These are phyloP conservation scores for Eledona agricola DNA, from an alignment of 2,888 invertebrate species.

Conservation along the genomic window DNA sequence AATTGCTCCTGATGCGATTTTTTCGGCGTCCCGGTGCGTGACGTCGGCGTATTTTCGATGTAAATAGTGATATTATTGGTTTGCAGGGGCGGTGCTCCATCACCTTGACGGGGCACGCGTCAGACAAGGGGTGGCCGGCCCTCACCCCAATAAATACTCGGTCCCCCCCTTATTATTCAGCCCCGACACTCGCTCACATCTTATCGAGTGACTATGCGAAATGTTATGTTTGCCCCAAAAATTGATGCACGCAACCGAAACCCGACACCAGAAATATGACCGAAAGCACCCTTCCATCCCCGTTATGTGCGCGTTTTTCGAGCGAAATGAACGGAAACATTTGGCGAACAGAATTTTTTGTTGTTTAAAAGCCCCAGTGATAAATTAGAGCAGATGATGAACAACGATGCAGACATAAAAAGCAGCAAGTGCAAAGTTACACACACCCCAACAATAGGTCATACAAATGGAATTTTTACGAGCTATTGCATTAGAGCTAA, in stretches of 20 bases:
- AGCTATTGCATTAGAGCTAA: slow-evolving; percentile 38
- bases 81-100: slow-evolving; percentile 29
- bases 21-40: slow-evolving; percentile 8
- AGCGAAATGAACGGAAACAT: slow-evolving; percentile 22
- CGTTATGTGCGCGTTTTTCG: no score
- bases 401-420: slow-evolving; percentile 21
- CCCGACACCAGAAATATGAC: slow-evolving; percentile 29
- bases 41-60: slow-evolving; percentile 24
- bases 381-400: slow-evolving; percentile 31
- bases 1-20: slow-evolving; percentile 23
- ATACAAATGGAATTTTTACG: slow-evolving; percentile 46
- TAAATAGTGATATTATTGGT: slow-evolving; percentile 38
- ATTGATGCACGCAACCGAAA: slow-evolving; percentile 33
- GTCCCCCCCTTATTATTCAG: slow-evolving; percentile 38
- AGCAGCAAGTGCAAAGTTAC: slow-evolving; percentile 29
- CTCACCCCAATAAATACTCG: slow-evolving; percentile 36
- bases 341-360: slow-evolving; percentile 24
- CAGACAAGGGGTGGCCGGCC: slow-evolving; percentile 26
- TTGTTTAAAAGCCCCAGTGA: slow-evolving; percentile 28
- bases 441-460: slow-evolving; percentile 33
- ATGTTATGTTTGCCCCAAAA: slow-evolving; percentile 34
- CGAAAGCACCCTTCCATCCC: slow-evolving; percentile 1
- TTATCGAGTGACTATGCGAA: slow-evolving; percentile 35
- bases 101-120: slow-evolving; percentile 38
- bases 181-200: slow-evolving; percentile 36